A percentile compares a stretch with the other conserved stretches of the same genome.
phyloP scores from a whole-genome alignment of 2,797 vertebrate genomes.

The Characodon lateralis region DNA sequence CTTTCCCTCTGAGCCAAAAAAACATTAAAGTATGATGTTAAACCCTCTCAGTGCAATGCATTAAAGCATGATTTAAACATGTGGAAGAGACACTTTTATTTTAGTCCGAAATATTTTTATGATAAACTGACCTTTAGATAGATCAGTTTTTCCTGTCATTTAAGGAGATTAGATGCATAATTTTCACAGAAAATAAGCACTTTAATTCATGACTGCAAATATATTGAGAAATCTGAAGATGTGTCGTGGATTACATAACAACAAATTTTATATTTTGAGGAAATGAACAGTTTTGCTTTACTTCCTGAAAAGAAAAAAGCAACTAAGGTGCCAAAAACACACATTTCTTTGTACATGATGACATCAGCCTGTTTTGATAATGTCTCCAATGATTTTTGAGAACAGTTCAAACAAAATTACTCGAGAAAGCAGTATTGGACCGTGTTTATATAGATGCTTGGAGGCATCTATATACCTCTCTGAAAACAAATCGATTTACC shows the following conservation, averaged over 20 bases:
- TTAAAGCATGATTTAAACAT: background rate
- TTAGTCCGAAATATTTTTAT: background rate
- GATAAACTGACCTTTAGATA: background rate
- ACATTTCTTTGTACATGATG: background rate
- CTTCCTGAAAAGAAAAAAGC: background rate
- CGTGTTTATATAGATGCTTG: background rate
- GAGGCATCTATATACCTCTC: background rate
- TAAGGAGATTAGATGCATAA: background rate
- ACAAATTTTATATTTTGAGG: background rate
- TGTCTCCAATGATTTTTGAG: background rate
- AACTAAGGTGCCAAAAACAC: background rate
- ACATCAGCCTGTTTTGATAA: background rate
- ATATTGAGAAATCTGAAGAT: background rate
- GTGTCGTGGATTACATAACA: background rate
- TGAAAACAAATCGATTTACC: background rate
- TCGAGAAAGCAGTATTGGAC: background rate
- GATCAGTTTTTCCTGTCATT: background rate
- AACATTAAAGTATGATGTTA: background rate
- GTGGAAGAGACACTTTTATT: background rate
- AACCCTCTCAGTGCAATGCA: background rate
- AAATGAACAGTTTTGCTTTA: background rate
- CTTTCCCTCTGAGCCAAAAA: background rate
- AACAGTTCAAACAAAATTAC: background rate
- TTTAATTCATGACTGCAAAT: background rate
- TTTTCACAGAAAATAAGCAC: background rate